Base-by-base conservation (phyloP, 2,113 vertebrate species). In the Chloebia gouldiae region DNA sequence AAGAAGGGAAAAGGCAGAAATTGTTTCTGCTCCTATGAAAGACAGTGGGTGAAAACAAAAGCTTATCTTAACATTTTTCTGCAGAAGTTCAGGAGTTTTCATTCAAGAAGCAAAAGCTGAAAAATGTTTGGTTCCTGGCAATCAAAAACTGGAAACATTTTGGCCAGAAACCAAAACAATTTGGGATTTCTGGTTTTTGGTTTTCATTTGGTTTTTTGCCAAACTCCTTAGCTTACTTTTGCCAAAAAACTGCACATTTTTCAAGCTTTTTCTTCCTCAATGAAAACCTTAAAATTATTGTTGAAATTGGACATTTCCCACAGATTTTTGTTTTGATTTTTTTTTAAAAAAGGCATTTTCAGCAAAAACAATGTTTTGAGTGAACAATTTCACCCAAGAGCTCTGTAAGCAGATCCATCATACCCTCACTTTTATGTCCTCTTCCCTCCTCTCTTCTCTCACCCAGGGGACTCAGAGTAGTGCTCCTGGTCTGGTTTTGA, bases 291-390 rank as follows among this genome's bases (percentile, higher is more conserved):
- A 50, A 93, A 91, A 91, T 91, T 95, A 60, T 89, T 97, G 88
- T 84, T 95, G 95, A 96, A 96, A 96, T 86, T 95, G 94, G 95
- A 97, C 91, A 24, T 95, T 93, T 89, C 88, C 88, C 83, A 79
- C 57, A 27, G 80, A 86, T 33, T 54, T 70, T 42, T 81, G 39
- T 11, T 28, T 30, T 35, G 28, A 21, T 69, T 57, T 84, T 57
- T 88, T 50, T 25, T 11, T 15, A 15, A 50, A 3, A 7, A 80
- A 89, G 22, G 12, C 51, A 71, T 93, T 92, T 93, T 91, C 14
- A 0, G 25, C 39, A 93, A 70, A 86, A 88, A 63, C 3, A 77
- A 93, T 70, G 22, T 79, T 84, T 81, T 72, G 53, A 84, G 79
- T 65, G 80, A 91, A 76, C 17, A n/a, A 18, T 92, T 92, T 77